phyloP scores from a whole-genome alignment of 2,113 vertebrate genomes.

The Ameiurus melas region DNA sequence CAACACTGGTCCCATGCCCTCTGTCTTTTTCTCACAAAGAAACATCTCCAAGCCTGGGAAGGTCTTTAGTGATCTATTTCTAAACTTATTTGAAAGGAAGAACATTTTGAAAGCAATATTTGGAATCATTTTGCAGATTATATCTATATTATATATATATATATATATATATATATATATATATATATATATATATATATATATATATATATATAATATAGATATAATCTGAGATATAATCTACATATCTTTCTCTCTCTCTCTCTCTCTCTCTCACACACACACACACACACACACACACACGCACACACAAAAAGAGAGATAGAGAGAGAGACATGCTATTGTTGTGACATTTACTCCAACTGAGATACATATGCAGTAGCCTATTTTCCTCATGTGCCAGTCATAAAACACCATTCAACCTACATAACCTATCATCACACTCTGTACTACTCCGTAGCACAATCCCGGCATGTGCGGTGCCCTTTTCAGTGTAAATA shows the following conservation, averaged over 20 bases:
- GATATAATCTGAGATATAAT: no score
- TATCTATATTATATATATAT: no score
- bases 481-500: neutral
- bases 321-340: no score
- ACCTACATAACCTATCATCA: neutral
- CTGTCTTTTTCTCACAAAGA: neutral
- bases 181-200: no score
- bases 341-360: constrained; percentile 1
- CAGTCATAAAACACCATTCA: neutral
- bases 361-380: neutral
- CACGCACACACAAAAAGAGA: no score
- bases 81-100: neutral
- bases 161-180: no score
- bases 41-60: neutral
- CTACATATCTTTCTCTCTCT: no score
- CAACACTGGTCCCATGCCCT: no score
- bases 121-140: neutral
- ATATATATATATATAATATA: no score
- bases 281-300: neutral
- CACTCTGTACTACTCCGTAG: neutral
- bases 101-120: neutral
- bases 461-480: neutral
- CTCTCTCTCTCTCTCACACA: neutral
- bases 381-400: neutral
- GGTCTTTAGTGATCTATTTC: neutral